phyloP scores from a whole-genome alignment of 1,140 invertebrate genomes.

The Drosophila repleta region DNA sequence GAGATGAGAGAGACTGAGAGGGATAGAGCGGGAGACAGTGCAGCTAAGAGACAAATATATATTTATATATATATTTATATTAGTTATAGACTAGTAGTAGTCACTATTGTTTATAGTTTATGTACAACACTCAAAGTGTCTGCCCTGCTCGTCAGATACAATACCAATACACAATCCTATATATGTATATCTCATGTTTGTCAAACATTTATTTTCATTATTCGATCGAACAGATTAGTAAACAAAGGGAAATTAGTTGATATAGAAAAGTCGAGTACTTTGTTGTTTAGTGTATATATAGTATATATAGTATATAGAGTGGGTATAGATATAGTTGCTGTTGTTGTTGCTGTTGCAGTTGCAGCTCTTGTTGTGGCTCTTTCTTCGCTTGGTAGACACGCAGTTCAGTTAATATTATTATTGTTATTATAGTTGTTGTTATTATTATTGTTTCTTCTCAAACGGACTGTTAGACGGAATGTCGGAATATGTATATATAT shows the following conservation, averaged over 20 bases:
- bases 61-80: slow-evolving; percentile 19
- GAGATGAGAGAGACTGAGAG: slow-evolving; percentile 2
- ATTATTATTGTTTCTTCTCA: slow-evolving; percentile 22
- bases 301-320: neutral
- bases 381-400: slow-evolving; percentile 32
- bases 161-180: slow-evolving; percentile 21
- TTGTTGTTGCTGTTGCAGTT: slow-evolving; percentile 28
- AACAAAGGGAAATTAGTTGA: slow-evolving; percentile 50
- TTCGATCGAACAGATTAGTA: slow-evolving; percentile 61
- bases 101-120: slow-evolving; percentile 7
- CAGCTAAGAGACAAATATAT: slow-evolving; percentile 5
- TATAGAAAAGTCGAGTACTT: slow-evolving; percentile 44
- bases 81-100: slow-evolving; percentile 24
- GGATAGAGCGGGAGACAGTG: neutral
- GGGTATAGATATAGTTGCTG: neutral
- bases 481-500: slow-evolving; percentile 14
- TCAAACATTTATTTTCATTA: slow-evolving; percentile 18
- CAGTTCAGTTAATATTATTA: slow-evolving; percentile 31
- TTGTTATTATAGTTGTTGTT: slow-evolving; percentile 39
- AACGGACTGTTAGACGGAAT: slow-evolving; percentile 59
- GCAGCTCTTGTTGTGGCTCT: slow-evolving; percentile 8
- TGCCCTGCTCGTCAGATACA: slow-evolving; percentile 9
- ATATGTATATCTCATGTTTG: slow-evolving; percentile 4
- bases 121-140: slow-evolving; percentile 25
- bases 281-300: slow-evolving; percentile 22